Conservation (phyloP, 2,797 vertebrate species). For the Leuciscus waleckii region DNA sequence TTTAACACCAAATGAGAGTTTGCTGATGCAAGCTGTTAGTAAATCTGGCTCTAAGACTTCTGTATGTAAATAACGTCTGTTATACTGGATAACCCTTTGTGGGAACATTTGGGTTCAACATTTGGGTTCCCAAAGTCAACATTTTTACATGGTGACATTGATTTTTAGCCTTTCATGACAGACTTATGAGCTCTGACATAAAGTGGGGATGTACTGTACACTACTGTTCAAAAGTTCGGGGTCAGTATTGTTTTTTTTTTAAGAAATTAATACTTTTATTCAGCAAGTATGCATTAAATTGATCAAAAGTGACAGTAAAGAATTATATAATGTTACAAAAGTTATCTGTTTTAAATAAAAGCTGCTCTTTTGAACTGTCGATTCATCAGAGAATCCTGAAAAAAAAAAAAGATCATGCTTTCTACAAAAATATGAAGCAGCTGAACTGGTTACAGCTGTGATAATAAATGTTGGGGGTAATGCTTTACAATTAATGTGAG, state of each 20-base stretch:
- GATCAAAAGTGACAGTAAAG: neutral
- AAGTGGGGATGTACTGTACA: neutral
- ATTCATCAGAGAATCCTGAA: neutral
- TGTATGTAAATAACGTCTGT: neutral
- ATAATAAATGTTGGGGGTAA: too few species aligned
- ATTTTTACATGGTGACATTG: too few species aligned
- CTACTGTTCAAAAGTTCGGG: neutral
- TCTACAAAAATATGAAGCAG: neutral
- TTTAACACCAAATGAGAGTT: too few species aligned
- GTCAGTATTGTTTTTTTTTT: too few species aligned
- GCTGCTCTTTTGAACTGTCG: neutral
- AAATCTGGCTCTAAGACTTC: neutral
- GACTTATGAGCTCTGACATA: neutral
- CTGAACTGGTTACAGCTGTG: too few species aligned
- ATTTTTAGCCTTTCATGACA: neutral
- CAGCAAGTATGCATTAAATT: neutral
- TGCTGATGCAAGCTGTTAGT: too few species aligned
- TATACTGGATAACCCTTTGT: neutral
- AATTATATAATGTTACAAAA: neutral
- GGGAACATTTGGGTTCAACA: neutral
- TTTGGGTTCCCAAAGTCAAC: neutral
- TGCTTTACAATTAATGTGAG: too few species aligned
- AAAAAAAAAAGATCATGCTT: neutral
- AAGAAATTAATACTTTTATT: neutral
- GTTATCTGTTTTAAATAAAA: neutral